A percentile compares a stretch with the other conserved stretches of the same genome.
These are phyloP conservation scores for Sisor rabdophorus DNA, from an alignment of 2,113 vertebrate genomes.

Conservation along the genomic window DNA sequence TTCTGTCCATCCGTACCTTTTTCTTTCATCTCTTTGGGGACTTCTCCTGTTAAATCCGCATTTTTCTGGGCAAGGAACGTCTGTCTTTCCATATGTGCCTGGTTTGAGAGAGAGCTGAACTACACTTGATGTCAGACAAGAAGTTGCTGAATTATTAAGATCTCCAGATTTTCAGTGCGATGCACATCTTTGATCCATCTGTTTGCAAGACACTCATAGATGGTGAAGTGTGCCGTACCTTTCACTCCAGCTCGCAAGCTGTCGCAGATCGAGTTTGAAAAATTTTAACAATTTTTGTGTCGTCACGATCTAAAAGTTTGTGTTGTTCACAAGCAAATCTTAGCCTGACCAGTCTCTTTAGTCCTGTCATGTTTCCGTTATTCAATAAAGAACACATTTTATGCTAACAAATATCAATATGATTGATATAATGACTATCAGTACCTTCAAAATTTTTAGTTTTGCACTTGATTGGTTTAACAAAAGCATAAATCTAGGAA, in stretches of 20 bases:
- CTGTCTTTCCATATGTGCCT: constrained; percentile 76
- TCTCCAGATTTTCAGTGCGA: constrained; percentile 73
- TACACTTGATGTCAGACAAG: constrained; percentile 73
- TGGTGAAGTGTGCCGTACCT: constrained; percentile 68
- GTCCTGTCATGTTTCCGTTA: not conserved
- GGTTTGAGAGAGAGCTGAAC: constrained; percentile 71
- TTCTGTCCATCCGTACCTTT: constrained; percentile 71
- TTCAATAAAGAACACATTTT: no score
- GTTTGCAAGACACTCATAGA: constrained; percentile 64
- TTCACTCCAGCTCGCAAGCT: constrained; percentile 67
- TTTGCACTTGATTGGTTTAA: not conserved
- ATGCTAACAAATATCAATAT: not conserved
- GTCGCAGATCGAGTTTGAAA: constrained; percentile 66
- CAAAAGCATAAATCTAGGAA: not conserved
- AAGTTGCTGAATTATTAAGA: constrained; percentile 79
- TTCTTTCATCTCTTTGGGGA: constrained; percentile 68
- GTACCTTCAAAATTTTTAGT: not conserved
- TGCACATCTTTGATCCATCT: constrained; percentile 75
- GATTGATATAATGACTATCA: no score
- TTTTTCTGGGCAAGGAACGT: constrained; percentile 66
- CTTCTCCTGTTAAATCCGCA: constrained; percentile 72
- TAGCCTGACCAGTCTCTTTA: not conserved
- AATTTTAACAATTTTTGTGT: constrained; percentile 58
- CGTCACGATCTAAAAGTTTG: constrained; percentile 61
- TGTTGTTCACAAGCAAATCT: not conserved